Evolutionary conservation across 1,140 invertebrate genomes (phyloP).

Genomic region (Globodera rostochiensis): DNA sequence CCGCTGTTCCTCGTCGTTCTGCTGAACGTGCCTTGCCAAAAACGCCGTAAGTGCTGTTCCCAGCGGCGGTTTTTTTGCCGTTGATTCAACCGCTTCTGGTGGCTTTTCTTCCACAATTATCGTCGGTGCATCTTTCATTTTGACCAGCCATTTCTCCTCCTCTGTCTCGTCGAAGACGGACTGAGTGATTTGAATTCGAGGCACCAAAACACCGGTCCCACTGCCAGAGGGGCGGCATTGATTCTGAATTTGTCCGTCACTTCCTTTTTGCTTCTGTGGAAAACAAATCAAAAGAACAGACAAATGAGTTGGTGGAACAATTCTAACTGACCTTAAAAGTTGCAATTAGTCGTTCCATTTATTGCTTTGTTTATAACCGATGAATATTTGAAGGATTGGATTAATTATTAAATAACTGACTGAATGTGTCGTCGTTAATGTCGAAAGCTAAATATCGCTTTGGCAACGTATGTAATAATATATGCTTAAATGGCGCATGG

Average conservation of each 20-base stretch:
- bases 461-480: neutral
- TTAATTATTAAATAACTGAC: too few species aligned
- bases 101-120: constrained; percentile 2
- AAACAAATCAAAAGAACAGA: neutral
- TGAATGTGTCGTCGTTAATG: too few species aligned
- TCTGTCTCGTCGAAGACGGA: constrained; percentile 15
- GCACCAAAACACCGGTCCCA: constrained; percentile 4
- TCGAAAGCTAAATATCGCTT: too few species aligned
- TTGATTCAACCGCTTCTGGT: neutral
- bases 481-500: neutral
- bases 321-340: neutral
- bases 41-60: neutral
- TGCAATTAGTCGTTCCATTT: neutral
- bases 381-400: too few species aligned
- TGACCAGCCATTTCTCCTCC: neutral
- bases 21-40: neutral
- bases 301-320: neutral
- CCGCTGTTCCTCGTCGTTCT: neutral
- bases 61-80: neutral
- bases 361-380: too few species aligned
- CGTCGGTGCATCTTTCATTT: neutral
- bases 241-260: neutral
- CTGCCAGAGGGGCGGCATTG: neutral
- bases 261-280: neutral
- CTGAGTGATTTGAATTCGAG: constrained; percentile 26